Base-by-base conservation (phyloP, 2,888 invertebrate species). In the Salticus scenicus region DNA sequence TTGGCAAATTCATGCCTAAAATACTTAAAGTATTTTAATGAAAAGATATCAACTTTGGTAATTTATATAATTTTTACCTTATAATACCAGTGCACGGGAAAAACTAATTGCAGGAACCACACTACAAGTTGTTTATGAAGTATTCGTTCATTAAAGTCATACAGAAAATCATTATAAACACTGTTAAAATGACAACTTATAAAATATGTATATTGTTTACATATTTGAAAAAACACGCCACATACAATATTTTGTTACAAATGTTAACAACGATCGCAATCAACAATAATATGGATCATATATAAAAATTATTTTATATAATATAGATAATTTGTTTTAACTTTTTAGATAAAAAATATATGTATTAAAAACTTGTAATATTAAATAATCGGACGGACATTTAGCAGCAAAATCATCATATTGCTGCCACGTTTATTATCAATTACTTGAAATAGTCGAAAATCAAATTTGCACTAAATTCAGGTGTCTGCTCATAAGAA, bases 361-460 rank as follows among this genome's bases (percentile, higher is more conserved):
- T 7, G 4, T 7, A 37, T 47, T 2, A 47, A 47, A 57, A 24
- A 7, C 20, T 57, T 57, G 20, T 24, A 47, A 24, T 17, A 24
- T 57, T 57, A 57, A 57, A 57, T 24, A 7, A 4, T 24, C 24
- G 4, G 57, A 24, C 57, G 24, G 57, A 57, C 24, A 57, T 57
- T 57, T 57, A 57, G 57, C 57, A 57, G 57, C n/a, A 57, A 57
- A 24, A 7, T 1, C 17, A 57, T 7, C 17, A n/a, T n/a, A 1
- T 17, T 57, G 57, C 57, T 57, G 57, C 57, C 57, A 57, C 57
- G 57, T 57, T 57, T 24, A 17, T 20, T 57, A 24, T 57, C 57
- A 47, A 57, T 57, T 57, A 57, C 24, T 57, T 57, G 24, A 24
- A 57, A 57, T n/a, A n/a, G n/a, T n/a, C n/a, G n/a, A n/a, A n/a